A percentile compares a stretch with the other conserved stretches of the same genome.
phyloP scores from a whole-genome alignment of 2,113 vertebrate species.

The Connochaetes taurinus region DNA sequence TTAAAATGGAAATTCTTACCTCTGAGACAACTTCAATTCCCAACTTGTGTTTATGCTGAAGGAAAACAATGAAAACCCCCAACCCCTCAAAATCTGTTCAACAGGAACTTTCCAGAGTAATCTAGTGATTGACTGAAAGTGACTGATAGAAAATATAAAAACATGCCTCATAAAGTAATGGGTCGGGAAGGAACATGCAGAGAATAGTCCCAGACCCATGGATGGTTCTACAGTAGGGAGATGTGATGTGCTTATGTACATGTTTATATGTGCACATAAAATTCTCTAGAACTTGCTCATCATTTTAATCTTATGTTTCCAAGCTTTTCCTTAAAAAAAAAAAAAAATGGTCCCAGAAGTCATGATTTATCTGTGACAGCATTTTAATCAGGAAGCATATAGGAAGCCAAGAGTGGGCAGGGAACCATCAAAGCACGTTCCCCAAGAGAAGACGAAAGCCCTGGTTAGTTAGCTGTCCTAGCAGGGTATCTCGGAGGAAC shows the following conservation, averaged over 20 bases:
- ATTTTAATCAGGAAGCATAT: conserved; percentile 74
- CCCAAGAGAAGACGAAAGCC: conserved; percentile 70
- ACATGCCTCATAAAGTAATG: background rate
- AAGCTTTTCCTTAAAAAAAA: conserved; percentile 46
- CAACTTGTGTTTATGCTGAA: background rate
- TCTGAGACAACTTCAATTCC: background rate
- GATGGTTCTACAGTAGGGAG: background rate
- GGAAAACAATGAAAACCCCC: background rate
- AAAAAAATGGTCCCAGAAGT: conserved; percentile 50
- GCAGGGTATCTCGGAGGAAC: conserved; percentile 79
- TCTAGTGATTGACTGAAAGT: background rate
- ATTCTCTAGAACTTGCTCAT: background rate
- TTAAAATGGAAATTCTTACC: background rate
- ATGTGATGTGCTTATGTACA: background rate
- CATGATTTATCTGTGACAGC: conserved; percentile 72
- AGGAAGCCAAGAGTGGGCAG: conserved; percentile 66
- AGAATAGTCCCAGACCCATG: background rate
- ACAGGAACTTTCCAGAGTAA: background rate
- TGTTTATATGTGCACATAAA: background rate
- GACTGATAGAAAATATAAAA: conserved; percentile 2
- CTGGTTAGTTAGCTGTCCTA: conserved; percentile 77
- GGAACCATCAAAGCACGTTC: conserved; percentile 69
- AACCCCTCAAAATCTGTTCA: background rate
- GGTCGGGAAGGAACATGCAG: background rate
- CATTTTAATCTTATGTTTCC: background rate